These are phyloP conservation scores for Hololepta plana DNA, from an alignment of 2,888 invertebrate genomes.

Conservation along the genomic window DNA sequence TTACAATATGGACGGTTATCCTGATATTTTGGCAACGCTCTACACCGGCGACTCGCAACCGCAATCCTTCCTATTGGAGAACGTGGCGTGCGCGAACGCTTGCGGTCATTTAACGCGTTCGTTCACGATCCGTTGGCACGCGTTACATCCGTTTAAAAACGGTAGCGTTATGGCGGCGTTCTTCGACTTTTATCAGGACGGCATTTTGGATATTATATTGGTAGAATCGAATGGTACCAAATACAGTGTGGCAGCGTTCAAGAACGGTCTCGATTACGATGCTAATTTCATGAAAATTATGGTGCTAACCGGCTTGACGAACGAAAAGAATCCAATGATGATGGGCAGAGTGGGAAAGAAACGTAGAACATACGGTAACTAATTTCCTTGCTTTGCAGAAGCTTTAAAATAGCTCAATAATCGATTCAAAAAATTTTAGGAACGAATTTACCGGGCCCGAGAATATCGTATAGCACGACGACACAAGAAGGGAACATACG, in stretches of 20 bases:
- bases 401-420: neutral
- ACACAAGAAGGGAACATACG: conserved; percentile 73
- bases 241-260: conserved; percentile 58
- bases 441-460: conserved; percentile 83
- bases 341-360: conserved; percentile 59
- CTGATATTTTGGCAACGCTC: conserved; percentile 72
- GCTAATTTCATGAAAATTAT: conserved; percentile 92
- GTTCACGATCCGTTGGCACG: conserved; percentile 61
- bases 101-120: conserved; percentile 52
- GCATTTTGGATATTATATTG: conserved; percentile 77
- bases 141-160: conserved; percentile 48
- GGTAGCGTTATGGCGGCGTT: conserved; percentile 73
- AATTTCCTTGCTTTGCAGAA: neutral
- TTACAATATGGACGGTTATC: conserved; percentile 91
- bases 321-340: conserved; percentile 43
- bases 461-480: conserved; percentile 69
- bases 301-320: conserved; percentile 70
- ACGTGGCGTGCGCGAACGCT: conserved; percentile 47
- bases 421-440: conserved; percentile 22
- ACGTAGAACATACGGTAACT: conserved; percentile 55
- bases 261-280: conserved; percentile 80
- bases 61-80: conserved; percentile 60
- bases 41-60: conserved; percentile 25
- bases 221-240: conserved; percentile 23
- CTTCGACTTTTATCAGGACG: conserved; percentile 89